A percentile compares a stretch with the other conserved stretches of the same genome.
Evolutionary conservation across 2,888 invertebrate species (phyloP).

Genomic region (Junonia oenone): DNA sequence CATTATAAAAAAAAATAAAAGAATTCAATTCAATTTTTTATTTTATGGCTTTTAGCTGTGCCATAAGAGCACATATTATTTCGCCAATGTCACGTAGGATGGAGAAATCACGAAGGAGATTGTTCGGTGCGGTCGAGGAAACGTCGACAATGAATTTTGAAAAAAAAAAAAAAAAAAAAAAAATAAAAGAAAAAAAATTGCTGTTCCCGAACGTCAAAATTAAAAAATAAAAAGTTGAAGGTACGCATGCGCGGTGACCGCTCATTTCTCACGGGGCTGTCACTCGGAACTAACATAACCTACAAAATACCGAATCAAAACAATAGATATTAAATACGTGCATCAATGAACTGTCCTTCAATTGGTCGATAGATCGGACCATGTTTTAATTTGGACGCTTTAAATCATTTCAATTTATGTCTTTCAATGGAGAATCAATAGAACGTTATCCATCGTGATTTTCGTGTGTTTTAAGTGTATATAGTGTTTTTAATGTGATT

Average conservation of each 20-base stretch:
- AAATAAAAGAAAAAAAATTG: too few relatives aligned
- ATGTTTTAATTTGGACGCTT: slow-evolving; percentile 21
- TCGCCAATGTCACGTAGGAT: too few relatives aligned
- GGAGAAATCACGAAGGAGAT: too few relatives aligned
- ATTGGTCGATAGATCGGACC: slow-evolving; percentile 17
- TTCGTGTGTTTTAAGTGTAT: slow-evolving; percentile 1
- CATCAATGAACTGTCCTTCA: background rate
- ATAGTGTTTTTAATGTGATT: background rate
- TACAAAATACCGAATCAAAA: slow-evolving; percentile 7
- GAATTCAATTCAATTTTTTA: too few relatives aligned
- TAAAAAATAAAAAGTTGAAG: background rate
- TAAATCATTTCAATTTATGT: slow-evolving; percentile 14
- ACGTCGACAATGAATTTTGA: too few relatives aligned
- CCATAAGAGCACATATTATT: too few relatives aligned
- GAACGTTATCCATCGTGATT: slow-evolving; percentile 1
- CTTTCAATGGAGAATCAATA: slow-evolving; percentile 5
- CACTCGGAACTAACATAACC: slow-evolving; percentile 14
- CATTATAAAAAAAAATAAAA: too few relatives aligned
- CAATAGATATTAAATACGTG: background rate
- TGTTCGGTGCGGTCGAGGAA: too few relatives aligned
- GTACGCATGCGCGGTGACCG: slow-evolving; percentile 9
- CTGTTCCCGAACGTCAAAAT: background rate
- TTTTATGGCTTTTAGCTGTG: too few relatives aligned
- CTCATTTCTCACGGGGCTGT: slow-evolving; percentile 9
- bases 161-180: too few relatives aligned